phyloP scores from a whole-genome alignment of 2,113 vertebrate genomes.

The Pseudopodoces humilis region DNA sequence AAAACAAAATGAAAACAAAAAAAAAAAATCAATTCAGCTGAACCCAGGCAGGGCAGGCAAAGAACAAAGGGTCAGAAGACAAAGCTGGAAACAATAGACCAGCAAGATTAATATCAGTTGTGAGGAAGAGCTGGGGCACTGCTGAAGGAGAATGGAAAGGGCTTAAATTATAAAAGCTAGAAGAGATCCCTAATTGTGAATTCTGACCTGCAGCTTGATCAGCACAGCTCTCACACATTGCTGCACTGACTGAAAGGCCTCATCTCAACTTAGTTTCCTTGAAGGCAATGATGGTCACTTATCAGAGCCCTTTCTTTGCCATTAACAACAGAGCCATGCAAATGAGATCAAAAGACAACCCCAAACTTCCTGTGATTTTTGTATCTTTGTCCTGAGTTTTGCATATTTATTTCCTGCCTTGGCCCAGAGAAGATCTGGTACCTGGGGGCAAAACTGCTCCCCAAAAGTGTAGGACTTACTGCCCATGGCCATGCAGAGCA shows the following conservation, averaged over 20 bases:
- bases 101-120: conserved; percentile 34
- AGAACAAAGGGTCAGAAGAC: conserved; percentile 67
- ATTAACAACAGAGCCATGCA: background rate
- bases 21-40: conserved; percentile 52
- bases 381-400: background rate
- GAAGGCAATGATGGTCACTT: background rate
- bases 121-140: background rate
- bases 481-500: background rate
- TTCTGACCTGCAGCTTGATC: background rate
- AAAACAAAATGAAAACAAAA: conserved; percentile 38
- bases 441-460: background rate
- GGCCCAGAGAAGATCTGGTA: background rate
- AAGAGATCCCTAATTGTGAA: background rate
- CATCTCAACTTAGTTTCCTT: background rate
- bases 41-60: conserved; percentile 16
- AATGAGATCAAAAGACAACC: background rate
- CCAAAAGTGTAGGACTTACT: background rate
- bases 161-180: background rate
- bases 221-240: background rate
- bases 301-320: background rate
- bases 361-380: background rate
- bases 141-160: conserved; percentile 4
- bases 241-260: background rate
- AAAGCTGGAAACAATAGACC: conserved; percentile 45
- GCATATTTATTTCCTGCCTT: background rate